phyloP scores from a whole-genome alignment of 2,113 vertebrate genomes.

The Alexandromys fortis region DNA sequence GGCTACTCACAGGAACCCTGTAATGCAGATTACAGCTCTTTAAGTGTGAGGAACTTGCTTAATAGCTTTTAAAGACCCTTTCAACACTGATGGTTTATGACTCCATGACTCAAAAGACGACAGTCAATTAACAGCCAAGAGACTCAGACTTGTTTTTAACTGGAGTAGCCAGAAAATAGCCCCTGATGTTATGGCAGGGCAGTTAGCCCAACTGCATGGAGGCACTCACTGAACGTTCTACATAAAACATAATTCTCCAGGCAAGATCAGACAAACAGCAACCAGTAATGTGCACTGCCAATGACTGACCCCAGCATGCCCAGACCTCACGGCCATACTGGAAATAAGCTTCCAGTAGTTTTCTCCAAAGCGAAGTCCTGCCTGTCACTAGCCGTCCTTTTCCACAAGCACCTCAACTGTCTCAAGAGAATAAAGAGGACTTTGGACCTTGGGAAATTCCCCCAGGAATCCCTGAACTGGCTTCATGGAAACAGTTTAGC shows the following conservation, averaged over 20 bases:
- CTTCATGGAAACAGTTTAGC: not conserved
- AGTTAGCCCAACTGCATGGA: not conserved
- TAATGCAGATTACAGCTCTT: not conserved
- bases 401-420: not conserved
- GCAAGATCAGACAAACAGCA: not conserved
- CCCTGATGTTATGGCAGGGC: not conserved
- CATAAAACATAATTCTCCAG: slow-evolving; percentile 21
- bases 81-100: slow-evolving; percentile 35
- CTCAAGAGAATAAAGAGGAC: not conserved
- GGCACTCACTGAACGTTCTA: not conserved
- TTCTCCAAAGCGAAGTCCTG: not conserved
- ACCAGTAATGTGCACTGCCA: not conserved
- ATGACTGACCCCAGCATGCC: not conserved
- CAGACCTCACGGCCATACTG: not conserved
- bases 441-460: not conserved
- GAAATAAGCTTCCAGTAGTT: slow-evolving; percentile 16
- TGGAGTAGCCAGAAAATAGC: not conserved
- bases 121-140: slow-evolving; percentile 12
- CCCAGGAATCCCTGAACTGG: not conserved
- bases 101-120: slow-evolving; percentile 26
- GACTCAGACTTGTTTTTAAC: slow-evolving; percentile 13
- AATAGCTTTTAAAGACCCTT: slow-evolving; percentile 9
- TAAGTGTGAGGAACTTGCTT: not conserved
- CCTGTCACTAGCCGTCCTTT: not conserved
- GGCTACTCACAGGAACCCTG: not conserved